Base-by-base conservation (phyloP, 2,113 vertebrate species). In the Chloebia gouldiae region DNA sequence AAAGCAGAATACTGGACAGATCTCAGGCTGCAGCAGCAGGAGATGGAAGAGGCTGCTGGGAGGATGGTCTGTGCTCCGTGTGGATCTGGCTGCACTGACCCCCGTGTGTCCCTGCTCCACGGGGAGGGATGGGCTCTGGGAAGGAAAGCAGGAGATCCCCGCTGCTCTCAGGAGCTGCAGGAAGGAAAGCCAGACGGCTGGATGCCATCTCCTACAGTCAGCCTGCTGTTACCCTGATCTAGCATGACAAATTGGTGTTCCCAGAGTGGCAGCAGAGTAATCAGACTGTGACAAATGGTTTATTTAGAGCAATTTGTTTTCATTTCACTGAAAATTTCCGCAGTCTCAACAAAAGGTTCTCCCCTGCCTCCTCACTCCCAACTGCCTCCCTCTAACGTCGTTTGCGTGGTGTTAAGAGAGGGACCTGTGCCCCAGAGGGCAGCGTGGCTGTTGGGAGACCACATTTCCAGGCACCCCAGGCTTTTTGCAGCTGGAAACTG, bases 201-300 rank as follows among this genome's bases (percentile, higher is more conserved):
- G 49, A 18, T 97, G 97, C 97, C 96, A 96, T 97, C 97, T 96
- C 22, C 5, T 97, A 37, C 81, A 95, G 95, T 96, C 97, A 97
- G 96, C 95, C 96, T 96, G 96, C 97, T 96, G 97, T 97, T 97
- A 92, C 93, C 97, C 97, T 97, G 97, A 98, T 98, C 97, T 97
- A 97, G 97, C 98, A 97, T 98, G 98, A 98, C 98, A 98, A 98
- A 98, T 98, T 98, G 97, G 97, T 97, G 97, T 93, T 98, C 97
- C 98, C 97, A 97, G 95, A 97, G 97, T 98, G 96, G 96, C 97
- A 97, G 96, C 97, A 95, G 97, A 98, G 97, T 98, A 98, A 98
- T 98, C 98, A 97, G 97, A 97, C 97, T 98, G 97, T 98, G 98
- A 98, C 98, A 98, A 98, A 98, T 98, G 97, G 97, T 98, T 98